phyloP scores from a whole-genome alignment of 2,797 vertebrate species.

The Hydrophis major region DNA sequence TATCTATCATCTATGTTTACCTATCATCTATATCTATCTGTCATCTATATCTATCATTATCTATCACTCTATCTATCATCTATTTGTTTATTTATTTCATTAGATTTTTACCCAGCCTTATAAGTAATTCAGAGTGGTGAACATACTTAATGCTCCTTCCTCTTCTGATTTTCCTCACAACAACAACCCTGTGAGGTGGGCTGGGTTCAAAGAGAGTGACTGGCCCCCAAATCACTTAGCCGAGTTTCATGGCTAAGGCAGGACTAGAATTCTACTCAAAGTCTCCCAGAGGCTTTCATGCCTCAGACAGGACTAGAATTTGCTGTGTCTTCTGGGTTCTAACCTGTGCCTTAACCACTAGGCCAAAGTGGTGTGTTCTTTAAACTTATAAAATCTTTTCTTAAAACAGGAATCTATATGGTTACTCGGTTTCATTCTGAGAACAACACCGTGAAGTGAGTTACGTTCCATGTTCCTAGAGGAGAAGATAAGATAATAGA shows the following conservation, averaged over 20 bases:
- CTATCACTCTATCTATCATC: too few relatives aligned
- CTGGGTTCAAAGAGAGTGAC: background rate
- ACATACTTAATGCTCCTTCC: background rate
- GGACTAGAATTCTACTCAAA: background rate
- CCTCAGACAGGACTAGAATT: background rate
- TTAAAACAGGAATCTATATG: background rate
- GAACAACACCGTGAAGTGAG: background rate
- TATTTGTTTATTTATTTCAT: background rate
- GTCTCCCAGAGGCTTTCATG: background rate
- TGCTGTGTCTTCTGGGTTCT: background rate
- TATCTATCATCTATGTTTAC: too few relatives aligned
- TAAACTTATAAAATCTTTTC: background rate
- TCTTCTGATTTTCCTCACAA: background rate
- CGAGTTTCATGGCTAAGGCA: too few relatives aligned
- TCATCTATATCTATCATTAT: too few relatives aligned
- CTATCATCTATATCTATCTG: too few relatives aligned
- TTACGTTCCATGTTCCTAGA: background rate
- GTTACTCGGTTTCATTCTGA: background rate
- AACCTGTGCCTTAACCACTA: background rate
- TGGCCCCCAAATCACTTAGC: background rate
- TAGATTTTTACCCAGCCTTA: background rate
- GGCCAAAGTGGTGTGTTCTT: too few relatives aligned
- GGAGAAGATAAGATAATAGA: background rate
- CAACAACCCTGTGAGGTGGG: background rate
- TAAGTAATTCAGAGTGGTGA: background rate